Base-by-base conservation (phyloP, 2,888 invertebrate species). In the Slavum lentiscoides region DNA sequence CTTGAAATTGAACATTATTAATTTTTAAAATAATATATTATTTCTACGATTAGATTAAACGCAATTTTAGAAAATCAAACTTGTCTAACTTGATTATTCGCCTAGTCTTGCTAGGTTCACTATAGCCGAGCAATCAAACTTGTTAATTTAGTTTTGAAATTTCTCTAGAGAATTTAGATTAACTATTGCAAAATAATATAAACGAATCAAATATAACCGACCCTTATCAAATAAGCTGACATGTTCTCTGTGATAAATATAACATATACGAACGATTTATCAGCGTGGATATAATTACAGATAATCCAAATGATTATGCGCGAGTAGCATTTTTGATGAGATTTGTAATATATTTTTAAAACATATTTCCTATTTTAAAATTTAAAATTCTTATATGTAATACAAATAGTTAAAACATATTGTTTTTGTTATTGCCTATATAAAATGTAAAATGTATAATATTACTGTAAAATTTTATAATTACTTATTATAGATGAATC, bases 131-230 rank as follows among this genome's bases (percentile, higher is more conserved):
- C 49, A 73, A 73, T 53, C 30, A 13, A 30, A 53, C 30, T 62
- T 62, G 62, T 37, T n/a, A 73, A n/a, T 49, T 73, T 49, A 55
- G 15, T 53, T 37, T 21, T 49, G 30, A 55, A 0, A 55, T 53
- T 74, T 62, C n/a, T 30, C 37, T 15, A 9, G 17, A 55, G 37
- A 5, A 37, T 21, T 21, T 55, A 53, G 5, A 74, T 64, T 74
- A 21, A 43, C n/a, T 64, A 21, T 53, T n/a, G 9, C 5, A 64
- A 53, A 8, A 2, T n/a, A n/a, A n/a, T 17, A 15, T 49, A 19
- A 73, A n/a, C 37, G 15, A 64, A 64, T 64, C 53, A 55, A 74
- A 55, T 13, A 37, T n/a, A n/a, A 53, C 30, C n/a, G 7, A 53
- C 62, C 53, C 30, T 5, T 30, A 19, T n/a, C 9, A 73, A n/a